A percentile compares a stretch with the other conserved stretches of the same genome.
Evolutionary conservation across 2,888 invertebrate genomes (phyloP).

Genomic region (Diloba caeruleocephala): DNA sequence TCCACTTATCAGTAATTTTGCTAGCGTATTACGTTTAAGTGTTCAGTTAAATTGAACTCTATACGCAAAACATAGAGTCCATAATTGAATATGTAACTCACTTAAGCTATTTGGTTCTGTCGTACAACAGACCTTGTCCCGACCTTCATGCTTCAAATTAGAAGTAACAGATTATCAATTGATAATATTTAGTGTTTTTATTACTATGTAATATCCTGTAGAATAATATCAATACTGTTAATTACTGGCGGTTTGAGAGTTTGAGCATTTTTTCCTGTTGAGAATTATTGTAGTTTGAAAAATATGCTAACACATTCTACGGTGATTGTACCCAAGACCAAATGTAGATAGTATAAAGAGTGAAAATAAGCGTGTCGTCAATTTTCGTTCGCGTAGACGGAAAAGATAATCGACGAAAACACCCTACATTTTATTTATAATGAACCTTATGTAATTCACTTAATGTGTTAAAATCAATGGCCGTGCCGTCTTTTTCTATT

Average conservation of each 20-base stretch:
- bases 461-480: no score
- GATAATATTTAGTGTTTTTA: conserved; percentile 24
- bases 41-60: conserved; percentile 26
- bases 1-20: conserved; percentile 33
- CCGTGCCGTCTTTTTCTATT: no score
- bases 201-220: conserved; percentile 18
- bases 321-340: conserved; percentile 35
- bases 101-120: conserved; percentile 54
- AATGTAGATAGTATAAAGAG: neutral
- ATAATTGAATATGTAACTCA: conserved; percentile 40
- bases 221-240: conserved; percentile 18
- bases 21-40: conserved; percentile 43
- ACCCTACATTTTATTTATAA: no score
- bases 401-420: no score
- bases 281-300: conserved; percentile 1
- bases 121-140: conserved; percentile 29
- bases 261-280: conserved; percentile 46
- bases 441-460: no score
- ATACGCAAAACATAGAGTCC: conserved; percentile 29
- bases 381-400: no score
- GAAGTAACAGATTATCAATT: conserved; percentile 29
- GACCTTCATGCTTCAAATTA: conserved; percentile 33
- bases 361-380: conserved; percentile 2
- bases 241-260: conserved; percentile 8
- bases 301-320: conserved; percentile 7